phyloP scores from a whole-genome alignment of 2,113 vertebrate genomes.

The Cygnus buccinator region DNA sequence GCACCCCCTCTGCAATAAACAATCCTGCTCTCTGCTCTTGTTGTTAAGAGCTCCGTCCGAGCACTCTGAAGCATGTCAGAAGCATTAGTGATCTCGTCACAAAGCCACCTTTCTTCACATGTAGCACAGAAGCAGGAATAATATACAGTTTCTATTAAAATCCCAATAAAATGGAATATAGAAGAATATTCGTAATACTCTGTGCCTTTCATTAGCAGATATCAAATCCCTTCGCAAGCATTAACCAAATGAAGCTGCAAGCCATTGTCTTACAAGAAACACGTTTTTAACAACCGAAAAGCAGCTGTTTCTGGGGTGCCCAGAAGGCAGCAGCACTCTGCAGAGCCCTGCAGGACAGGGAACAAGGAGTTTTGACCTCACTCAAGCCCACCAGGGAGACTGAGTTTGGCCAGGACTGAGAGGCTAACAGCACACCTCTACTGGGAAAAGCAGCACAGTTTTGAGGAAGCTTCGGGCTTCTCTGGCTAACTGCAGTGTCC shows the following conservation, averaged over 20 bases:
- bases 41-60: neutral
- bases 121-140: neutral
- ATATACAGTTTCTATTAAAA: slow-evolving; percentile 47
- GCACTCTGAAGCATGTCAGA: neutral
- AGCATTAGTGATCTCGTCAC: neutral
- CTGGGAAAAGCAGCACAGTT: neutral
- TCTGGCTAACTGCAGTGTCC: neutral
- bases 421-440: neutral
- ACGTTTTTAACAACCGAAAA: neutral
- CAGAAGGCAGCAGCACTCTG: neutral
- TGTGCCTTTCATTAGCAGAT: slow-evolving; percentile 7
- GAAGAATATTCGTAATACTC: slow-evolving; percentile 24
- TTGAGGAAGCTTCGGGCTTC: neutral
- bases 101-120: neutral
- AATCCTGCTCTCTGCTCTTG: neutral
- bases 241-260: slow-evolving; percentile 54
- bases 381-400: neutral
- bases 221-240: slow-evolving; percentile 40
- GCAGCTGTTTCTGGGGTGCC: neutral
- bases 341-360: neutral
- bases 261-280: neutral
- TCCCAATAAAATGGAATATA: slow-evolving; percentile 8
- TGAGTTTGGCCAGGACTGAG: neutral
- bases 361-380: neutral
- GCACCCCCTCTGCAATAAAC: neutral